Percentiles rank a stretch among this genome's conserved stretches.
Conservation (phyloP, 1,140 invertebrate species). For the Epicauta chinensis region DNA sequence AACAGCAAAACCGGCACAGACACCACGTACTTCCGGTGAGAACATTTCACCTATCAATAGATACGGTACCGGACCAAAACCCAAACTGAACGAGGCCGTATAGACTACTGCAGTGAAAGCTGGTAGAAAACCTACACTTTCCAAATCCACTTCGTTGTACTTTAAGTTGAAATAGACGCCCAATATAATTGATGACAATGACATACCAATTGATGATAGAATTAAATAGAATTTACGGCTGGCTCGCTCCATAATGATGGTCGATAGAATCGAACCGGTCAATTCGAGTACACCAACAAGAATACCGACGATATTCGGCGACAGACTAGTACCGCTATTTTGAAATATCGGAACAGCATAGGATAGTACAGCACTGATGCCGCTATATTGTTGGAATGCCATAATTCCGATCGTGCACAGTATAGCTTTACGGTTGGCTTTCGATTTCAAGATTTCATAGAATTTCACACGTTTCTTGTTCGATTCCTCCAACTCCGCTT, state of each 20-base stretch:
- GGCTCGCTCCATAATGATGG: background rate
- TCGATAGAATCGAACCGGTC: background rate
- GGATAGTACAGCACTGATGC: background rate
- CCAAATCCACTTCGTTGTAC: background rate
- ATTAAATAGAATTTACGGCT: background rate
- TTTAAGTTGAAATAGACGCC: background rate
- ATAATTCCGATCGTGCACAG: background rate
- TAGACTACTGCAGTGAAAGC: background rate
- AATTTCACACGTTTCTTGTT: background rate
- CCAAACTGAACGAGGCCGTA: background rate
- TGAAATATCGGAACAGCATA: conserved; percentile 61
- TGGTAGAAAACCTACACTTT: background rate
- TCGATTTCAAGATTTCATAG: background rate
- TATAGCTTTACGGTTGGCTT: background rate
- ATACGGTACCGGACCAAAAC: background rate
- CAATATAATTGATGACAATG: background rate
- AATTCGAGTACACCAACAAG: too few relatives aligned
- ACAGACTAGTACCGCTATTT: too few relatives aligned
- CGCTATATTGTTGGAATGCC: conserved; percentile 12
- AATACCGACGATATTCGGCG: too few relatives aligned
- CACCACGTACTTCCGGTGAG: background rate
- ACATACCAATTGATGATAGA: background rate
- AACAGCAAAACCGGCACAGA: background rate
- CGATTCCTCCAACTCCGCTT: too few relatives aligned
- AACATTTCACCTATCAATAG: background rate